Conservation (phyloP, 2,888 invertebrate species). For the Dyspetes luteomarginatus region DNA sequence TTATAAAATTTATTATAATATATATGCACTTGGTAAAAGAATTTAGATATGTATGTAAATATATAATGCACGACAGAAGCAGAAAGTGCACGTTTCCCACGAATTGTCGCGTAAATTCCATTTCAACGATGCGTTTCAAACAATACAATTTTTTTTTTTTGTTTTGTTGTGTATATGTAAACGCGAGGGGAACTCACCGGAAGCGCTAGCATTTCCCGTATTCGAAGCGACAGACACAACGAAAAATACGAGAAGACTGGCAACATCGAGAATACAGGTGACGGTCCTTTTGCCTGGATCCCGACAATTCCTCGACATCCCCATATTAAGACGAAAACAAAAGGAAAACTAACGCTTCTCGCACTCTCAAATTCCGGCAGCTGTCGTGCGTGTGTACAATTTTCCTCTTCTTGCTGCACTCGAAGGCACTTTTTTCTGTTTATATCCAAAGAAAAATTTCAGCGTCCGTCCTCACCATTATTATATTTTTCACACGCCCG, state of each 20-base stretch:
- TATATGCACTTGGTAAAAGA: background rate
- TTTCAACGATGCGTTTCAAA: background rate
- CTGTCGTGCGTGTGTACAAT: conserved; percentile 30
- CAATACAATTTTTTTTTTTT: background rate
- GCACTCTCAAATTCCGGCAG: conserved; percentile 47
- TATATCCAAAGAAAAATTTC: background rate
- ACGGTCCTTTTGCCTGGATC: conserved; percentile 59
- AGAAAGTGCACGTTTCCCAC: conserved; percentile 37
- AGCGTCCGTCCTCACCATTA: background rate
- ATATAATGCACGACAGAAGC: background rate
- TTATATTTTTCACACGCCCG: conserved; percentile 41
- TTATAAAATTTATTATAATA: background rate
- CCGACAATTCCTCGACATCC: conserved; percentile 61
- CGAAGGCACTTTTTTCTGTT: conserved; percentile 23
- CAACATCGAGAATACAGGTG: conserved; percentile 63
- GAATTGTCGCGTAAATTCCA: conserved; percentile 4
- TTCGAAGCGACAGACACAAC: conserved; percentile 70
- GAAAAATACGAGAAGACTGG: conserved; percentile 69
- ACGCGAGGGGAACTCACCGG: conserved; percentile 69
- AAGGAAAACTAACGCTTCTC: background rate
- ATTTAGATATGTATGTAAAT: background rate
- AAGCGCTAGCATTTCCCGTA: conserved; percentile 72
- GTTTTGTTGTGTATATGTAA: background rate
- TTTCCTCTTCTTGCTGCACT: background rate
- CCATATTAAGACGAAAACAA: conserved; percentile 65